Percentiles rank a stretch among this genome's conserved stretches.
phyloP scores from a whole-genome alignment of 2,113 vertebrate genomes.

The Osmerus mordax region DNA sequence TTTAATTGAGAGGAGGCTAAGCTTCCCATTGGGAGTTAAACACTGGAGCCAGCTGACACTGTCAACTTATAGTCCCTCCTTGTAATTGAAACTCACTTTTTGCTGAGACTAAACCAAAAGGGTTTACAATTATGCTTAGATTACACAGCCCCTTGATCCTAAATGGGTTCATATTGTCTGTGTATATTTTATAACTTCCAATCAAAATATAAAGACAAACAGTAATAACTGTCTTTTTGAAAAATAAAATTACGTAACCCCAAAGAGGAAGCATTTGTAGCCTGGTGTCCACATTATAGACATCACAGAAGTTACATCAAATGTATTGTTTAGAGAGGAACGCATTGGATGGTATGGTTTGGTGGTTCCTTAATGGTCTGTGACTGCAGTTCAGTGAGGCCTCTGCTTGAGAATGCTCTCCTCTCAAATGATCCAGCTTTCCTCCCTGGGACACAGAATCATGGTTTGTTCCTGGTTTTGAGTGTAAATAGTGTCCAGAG shows the following conservation, averaged over 20 bases:
- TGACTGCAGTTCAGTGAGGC: neutral
- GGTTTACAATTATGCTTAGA: constrained; percentile 5
- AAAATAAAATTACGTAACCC: too few species aligned
- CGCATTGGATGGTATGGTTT: neutral
- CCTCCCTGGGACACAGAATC: neutral
- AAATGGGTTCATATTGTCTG: too few species aligned
- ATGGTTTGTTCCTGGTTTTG: neutral
- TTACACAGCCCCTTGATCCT: constrained; percentile 12
- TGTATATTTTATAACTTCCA: neutral
- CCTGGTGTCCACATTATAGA: neutral
- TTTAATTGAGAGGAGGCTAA: constrained; percentile 62
- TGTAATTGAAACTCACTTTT: constrained; percentile 37
- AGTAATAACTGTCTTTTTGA: neutral
- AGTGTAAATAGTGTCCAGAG: neutral
- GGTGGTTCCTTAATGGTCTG: neutral
- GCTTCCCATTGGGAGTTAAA: constrained; percentile 54
- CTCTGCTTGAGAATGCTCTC: neutral
- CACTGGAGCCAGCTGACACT: constrained; percentile 51
- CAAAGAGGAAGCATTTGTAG: neutral
- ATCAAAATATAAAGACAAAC: neutral
- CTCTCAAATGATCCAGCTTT: neutral
- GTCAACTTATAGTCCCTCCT: constrained; percentile 49
- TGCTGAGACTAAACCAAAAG: constrained; percentile 47
- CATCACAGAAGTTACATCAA: neutral
- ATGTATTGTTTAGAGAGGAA: neutral